Percentiles rank a stretch among this genome's conserved stretches.
These are phyloP conservation scores for Megalopta genalis DNA, from an alignment of 1,140 invertebrate species.

Conservation along the genomic window DNA sequence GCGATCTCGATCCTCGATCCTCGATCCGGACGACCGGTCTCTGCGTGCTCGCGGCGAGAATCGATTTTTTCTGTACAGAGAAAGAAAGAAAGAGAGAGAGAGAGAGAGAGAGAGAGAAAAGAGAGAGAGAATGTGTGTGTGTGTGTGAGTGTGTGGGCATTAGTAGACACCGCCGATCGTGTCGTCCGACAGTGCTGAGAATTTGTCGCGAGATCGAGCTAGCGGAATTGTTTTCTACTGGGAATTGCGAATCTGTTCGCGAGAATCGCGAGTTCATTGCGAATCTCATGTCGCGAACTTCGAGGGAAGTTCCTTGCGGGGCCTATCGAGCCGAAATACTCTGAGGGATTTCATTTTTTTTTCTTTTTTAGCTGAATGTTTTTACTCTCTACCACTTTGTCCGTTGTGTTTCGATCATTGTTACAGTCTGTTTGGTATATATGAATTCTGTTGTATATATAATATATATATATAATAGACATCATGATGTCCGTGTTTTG, in stretches of 20 bases:
- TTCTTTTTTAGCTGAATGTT: slow-evolving; percentile 8
- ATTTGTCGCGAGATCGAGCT: neutral
- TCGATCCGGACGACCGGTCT: no score
- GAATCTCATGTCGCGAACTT: neutral
- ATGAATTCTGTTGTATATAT: neutral
- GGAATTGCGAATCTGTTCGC: no score
- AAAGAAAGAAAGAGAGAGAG: no score
- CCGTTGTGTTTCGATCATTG: slow-evolving; percentile 14
- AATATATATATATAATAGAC: neutral
- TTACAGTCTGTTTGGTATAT: slow-evolving; percentile 23
- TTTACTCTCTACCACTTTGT: slow-evolving; percentile 22
- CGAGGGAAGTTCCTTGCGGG: neutral
- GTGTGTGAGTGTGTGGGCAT: slow-evolving; percentile 15
- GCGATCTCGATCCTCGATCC: neutral
- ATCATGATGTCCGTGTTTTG: neutral
- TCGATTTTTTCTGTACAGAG: neutral
- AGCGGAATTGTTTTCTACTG: neutral
- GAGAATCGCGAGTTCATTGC: no score
- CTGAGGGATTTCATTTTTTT: no score
- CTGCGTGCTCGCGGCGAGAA: neutral
- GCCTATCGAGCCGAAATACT: neutral
- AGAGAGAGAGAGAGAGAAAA: no score
- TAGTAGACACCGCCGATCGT: neutral
- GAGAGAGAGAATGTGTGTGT: no score
- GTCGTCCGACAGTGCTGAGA: no score